Base-by-base conservation (phyloP, 2,797 vertebrate species). In the Notamacropus eugenii region DNA sequence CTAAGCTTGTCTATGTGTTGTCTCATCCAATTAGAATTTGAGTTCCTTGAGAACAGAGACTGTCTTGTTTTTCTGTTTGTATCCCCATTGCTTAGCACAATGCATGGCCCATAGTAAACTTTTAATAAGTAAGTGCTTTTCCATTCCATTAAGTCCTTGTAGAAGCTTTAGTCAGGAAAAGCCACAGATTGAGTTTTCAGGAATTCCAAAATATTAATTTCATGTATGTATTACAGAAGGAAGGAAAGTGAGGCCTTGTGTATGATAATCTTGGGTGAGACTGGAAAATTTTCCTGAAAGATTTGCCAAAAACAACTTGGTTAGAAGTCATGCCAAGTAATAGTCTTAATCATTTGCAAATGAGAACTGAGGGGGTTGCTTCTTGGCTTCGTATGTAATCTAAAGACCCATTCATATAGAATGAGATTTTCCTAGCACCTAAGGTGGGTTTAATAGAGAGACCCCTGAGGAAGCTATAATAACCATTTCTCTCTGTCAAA, bases 151-250 rank as follows among this genome's bases (percentile, higher is more conserved):
- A 87, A 87, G 91, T 93, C 94, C 56, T 54, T 9, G 8, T 34
- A 92, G 90, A 93, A 97, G 96, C 74, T 94, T 54, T 91, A 95
- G 46, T 74, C n/a, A 94, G 90, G 93, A 96, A 74, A 98, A 57
- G 2, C 11, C 0, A 54, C 54, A 24, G 82, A 67, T 0, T 0
- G 93, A 93, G 14, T 62, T 97, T 54, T 94, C 3, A 13, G 97
- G 2, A 13, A n/a, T 27, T 96, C 95, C 52, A 52, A 95, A 95
- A 93, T 90, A 94, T 57, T 94, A 91, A 94, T 90, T 93, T 58
- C 5, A 91, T 50, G 11, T 96, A 50, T 95, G 16, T 90, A 95
- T 97, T 98, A 98, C 92, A 96, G 96, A 97, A 95, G 34, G 19
- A 94, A 96, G 94, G 54, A 94, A 55, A 97, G 96, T 92, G 93